Evolutionary conservation across 2,888 invertebrate genomes (phyloP).

Genomic region (Digitonthophagus gazella): DNA sequence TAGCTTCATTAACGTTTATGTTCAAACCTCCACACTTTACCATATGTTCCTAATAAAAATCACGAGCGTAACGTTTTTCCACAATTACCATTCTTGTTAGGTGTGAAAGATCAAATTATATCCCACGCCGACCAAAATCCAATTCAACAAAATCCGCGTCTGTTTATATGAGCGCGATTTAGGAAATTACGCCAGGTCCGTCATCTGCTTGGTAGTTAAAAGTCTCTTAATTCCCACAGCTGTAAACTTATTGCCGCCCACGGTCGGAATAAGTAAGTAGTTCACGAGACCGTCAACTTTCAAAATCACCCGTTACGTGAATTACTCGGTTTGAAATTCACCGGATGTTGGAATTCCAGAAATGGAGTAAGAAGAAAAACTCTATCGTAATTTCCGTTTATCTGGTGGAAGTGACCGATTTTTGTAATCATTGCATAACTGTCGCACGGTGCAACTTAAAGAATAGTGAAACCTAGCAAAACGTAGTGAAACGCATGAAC

Average conservation of each 20-base stretch:
- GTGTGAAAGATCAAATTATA: background rate
- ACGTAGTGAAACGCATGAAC: background rate
- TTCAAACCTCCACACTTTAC: background rate
- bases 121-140: background rate
- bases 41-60: background rate
- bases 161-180: background rate
- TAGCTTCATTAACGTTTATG: background rate
- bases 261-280: background rate
- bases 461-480: background rate
- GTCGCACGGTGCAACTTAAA: background rate
- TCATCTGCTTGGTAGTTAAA: background rate
- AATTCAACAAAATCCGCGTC: background rate
- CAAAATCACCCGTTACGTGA: conserved; percentile 13
- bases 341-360: background rate
- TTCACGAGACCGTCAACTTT: background rate
- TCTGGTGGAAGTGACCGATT: conserved; percentile 3
- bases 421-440: conserved; percentile 2
- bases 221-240: conserved; percentile 2
- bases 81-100: background rate
- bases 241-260: conserved; percentile 5
- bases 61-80: background rate
- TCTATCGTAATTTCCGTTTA: conserved; percentile 10
- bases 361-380: background rate
- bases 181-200: background rate
- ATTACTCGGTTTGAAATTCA: background rate